These are phyloP conservation scores for Lagria hirta DNA, from an alignment of 2,888 invertebrate species.

Conservation along the genomic window DNA sequence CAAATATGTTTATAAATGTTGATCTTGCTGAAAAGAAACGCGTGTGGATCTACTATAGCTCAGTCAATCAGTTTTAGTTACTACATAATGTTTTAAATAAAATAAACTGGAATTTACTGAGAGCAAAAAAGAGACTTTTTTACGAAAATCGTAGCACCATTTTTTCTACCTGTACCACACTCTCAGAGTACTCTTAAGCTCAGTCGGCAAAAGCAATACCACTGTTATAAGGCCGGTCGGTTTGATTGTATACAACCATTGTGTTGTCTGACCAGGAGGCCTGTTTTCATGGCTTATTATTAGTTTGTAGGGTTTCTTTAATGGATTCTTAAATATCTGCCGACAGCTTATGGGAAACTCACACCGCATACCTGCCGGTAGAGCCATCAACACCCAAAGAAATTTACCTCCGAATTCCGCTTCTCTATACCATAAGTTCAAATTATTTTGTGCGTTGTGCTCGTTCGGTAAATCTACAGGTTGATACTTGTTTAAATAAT, in stretches of 20 bases:
- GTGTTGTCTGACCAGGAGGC: slow-evolving; percentile 31
- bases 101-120: no score
- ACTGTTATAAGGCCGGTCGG: slow-evolving; percentile 13
- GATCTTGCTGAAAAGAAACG: no score
- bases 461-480: no score
- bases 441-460: no score
- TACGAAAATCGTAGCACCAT: slow-evolving; percentile 3
- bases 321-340: slow-evolving; percentile 50
- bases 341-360: slow-evolving; percentile 45
- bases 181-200: slow-evolving; percentile 7
- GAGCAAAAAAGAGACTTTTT: no score
- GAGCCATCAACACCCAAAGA: slow-evolving; percentile 36
- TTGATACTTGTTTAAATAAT: no score
- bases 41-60: no score
- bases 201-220: slow-evolving; percentile 5
- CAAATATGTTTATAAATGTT: no score
- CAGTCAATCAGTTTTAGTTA: no score
- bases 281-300: slow-evolving; percentile 46
- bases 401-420: slow-evolving; percentile 20
- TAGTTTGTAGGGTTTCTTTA: slow-evolving; percentile 48
- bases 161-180: slow-evolving; percentile 18
- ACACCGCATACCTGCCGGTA: slow-evolving; percentile 37
- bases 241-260: slow-evolving; percentile 15
- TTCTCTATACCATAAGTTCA: slow-evolving; percentile 6
- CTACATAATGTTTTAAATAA: no score